Conservation (phyloP, 1,140 invertebrate genomes). For the Mylabris phalerata region DNA sequence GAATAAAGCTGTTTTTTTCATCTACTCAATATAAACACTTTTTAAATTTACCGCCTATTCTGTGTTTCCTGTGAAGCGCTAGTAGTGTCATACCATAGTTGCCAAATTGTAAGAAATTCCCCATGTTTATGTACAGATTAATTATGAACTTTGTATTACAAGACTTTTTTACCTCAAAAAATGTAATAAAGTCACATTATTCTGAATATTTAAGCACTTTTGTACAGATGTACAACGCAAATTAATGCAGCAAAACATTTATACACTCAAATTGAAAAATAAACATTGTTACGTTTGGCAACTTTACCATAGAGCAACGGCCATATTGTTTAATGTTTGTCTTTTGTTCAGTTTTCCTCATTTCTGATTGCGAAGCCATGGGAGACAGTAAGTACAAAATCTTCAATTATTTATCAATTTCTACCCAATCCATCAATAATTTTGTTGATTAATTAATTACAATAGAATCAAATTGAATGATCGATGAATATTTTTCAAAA, state of each 20-base stretch:
- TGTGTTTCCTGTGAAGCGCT: background rate
- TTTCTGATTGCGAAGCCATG: background rate
- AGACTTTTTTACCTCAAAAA: too few relatives aligned
- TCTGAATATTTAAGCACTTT: too few relatives aligned
- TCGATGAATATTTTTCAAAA: background rate
- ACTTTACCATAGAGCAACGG: too few relatives aligned
- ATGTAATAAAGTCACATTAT: too few relatives aligned
- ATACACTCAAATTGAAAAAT: too few relatives aligned
- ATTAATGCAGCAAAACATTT: too few relatives aligned
- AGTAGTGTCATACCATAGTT: too few relatives aligned
- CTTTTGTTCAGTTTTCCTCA: background rate
- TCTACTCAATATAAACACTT: background rate
- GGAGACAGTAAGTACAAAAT: conserved; percentile 6
- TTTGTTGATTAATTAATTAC: background rate
- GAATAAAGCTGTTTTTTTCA: conserved; percentile 14
- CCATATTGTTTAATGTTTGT: background rate
- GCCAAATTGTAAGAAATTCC: too few relatives aligned
- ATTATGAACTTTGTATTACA: too few relatives aligned
- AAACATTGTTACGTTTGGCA: too few relatives aligned
- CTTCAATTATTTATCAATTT: background rate
- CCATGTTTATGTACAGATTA: too few relatives aligned
- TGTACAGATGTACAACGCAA: too few relatives aligned
- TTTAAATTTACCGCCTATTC: background rate
- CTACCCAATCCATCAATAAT: background rate
- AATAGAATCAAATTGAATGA: background rate